These are phyloP conservation scores for Antheraea yamamai DNA, from an alignment of 2,888 invertebrate genomes.

Conservation along the genomic window DNA sequence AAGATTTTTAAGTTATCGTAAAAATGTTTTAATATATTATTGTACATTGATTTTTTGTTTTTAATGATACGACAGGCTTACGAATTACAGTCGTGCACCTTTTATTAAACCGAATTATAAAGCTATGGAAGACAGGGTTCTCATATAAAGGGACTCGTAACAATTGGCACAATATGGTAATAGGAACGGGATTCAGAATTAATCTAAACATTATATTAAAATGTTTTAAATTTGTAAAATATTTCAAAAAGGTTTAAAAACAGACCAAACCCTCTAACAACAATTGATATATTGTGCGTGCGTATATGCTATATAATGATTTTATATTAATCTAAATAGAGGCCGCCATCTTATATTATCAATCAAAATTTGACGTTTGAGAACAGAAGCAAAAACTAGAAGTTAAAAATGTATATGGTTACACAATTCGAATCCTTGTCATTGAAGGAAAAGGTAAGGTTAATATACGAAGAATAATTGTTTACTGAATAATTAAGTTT, in stretches of 20 bases:
- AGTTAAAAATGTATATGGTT: too few species aligned
- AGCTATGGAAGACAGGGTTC: slow-evolving; percentile 76
- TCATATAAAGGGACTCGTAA: slow-evolving; percentile 53
- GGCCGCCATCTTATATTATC: neutral
- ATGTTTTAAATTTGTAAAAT: slow-evolving; percentile 33
- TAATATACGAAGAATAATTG: too few species aligned
- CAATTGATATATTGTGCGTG: slow-evolving; percentile 38
- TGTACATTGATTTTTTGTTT: slow-evolving; percentile 67
- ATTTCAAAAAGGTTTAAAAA: slow-evolving; percentile 33
- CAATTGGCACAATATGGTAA: slow-evolving; percentile 73
- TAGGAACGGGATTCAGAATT: slow-evolving; percentile 65
- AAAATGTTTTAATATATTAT: slow-evolving; percentile 72
- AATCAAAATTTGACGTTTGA: neutral
- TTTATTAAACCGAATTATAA: slow-evolving; percentile 47
- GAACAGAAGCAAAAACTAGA: neutral
- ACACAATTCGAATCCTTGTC: neutral
- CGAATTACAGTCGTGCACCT: slow-evolving; percentile 41
- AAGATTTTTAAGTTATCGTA: slow-evolving; percentile 73
- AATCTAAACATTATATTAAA: slow-evolving; percentile 35
- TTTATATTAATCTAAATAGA: neutral
- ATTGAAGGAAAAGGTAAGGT: neutral
- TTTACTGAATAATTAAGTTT: too few species aligned
- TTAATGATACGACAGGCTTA: slow-evolving; percentile 47
- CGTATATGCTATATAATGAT: slow-evolving; percentile 23
- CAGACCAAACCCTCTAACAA: slow-evolving; percentile 28